Evolutionary conservation across 2,797 vertebrate genomes (phyloP).

Genomic region (Toxotes lorentzi): DNA sequence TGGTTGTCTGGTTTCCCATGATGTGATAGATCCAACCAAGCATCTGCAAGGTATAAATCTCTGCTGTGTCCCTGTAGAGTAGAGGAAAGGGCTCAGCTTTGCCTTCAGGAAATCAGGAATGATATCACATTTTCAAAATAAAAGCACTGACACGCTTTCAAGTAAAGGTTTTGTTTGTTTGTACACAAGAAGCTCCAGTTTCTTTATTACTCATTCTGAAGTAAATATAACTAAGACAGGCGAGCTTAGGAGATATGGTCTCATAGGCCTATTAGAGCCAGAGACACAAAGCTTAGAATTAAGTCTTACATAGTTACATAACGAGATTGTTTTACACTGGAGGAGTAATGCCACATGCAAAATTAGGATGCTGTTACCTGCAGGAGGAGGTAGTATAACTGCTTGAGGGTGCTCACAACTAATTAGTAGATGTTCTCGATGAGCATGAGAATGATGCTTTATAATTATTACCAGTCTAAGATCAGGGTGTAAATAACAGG

Average conservation of each 20-base stretch:
- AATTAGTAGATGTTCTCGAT: conserved; percentile 3
- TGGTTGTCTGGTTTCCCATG: background rate
- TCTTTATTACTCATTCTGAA: background rate
- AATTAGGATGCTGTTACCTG: conserved; percentile 14
- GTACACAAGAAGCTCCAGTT: background rate
- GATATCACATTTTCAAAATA: background rate
- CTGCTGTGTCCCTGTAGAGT: background rate
- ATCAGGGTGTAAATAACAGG: background rate
- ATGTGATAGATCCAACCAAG: background rate
- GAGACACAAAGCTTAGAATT: conserved; percentile 18
- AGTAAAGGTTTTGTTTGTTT: background rate
- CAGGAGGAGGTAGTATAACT: background rate
- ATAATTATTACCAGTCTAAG: background rate
- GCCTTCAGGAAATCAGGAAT: background rate
- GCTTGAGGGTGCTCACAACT: background rate
- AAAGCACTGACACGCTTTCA: background rate
- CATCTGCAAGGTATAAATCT: too few relatives aligned
- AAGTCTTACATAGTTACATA: conserved; percentile 66
- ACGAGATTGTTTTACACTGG: conserved; percentile 55
- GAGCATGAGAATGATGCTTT: background rate
- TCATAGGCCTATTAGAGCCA: conserved; percentile 50
- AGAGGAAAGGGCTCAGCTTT: background rate
- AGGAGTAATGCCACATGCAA: conserved; percentile 43
- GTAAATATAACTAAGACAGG: conserved; percentile 2
- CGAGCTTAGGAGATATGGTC: conserved; percentile 34